Evolutionary conservation across 2,888 invertebrate species (phyloP).

Genomic region (Lysandra coridon): DNA sequence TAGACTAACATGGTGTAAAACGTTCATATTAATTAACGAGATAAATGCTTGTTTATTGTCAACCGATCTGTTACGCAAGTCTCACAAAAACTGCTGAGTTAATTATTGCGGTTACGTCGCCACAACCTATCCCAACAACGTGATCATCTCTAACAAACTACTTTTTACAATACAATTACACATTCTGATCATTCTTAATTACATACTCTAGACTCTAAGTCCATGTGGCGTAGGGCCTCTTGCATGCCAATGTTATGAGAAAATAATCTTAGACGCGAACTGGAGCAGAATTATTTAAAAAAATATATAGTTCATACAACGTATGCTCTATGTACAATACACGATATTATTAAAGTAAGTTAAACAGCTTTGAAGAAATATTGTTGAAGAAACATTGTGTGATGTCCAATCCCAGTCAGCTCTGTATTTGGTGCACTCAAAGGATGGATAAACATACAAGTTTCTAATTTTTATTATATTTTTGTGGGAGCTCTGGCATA

Average conservation of each 20-base stretch:
- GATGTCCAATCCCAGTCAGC: no score
- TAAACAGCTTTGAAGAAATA: no score
- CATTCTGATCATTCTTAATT: neutral
- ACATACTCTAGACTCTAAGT: neutral
- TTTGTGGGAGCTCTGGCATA: no score
- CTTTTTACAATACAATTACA: slow-evolving; percentile 6
- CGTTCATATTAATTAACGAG: neutral
- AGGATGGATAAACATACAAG: no score
- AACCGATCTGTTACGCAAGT: slow-evolving; percentile 1
- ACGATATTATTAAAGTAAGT: no score
- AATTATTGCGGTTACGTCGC: neutral
- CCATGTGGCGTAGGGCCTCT: neutral
- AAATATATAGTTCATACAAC: no score
- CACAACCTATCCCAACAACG: slow-evolving; percentile 8
- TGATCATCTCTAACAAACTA: neutral
- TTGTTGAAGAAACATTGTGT: no score
- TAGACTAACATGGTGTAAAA: neutral
- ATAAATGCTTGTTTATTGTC: neutral
- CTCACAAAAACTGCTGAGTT: neutral
- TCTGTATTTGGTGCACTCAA: no score
- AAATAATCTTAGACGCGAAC: neutral
- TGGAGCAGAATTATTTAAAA: neutral
- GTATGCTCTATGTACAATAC: no score
- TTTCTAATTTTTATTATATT: no score
- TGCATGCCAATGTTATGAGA: neutral